Percentiles rank a stretch among this genome's conserved stretches.
Evolutionary conservation across 2,888 invertebrate species (phyloP).

Genomic region (Itoplectis maculator): DNA sequence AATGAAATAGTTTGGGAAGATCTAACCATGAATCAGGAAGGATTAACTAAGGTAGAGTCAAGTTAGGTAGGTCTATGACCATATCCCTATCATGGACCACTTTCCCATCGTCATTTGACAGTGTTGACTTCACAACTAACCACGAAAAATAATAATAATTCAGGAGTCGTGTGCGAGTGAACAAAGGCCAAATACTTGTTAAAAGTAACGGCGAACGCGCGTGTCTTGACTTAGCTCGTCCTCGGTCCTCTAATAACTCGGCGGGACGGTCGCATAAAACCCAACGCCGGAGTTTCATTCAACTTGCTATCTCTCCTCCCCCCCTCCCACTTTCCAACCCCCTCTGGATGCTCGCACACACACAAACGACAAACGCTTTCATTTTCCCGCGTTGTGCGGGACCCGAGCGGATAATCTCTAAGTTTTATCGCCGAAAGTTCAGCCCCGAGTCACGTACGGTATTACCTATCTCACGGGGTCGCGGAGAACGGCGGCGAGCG

Average conservation of each 20-base stretch:
- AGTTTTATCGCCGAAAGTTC: slow-evolving; percentile 68
- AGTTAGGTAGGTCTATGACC: too few relatives aligned
- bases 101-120: too few relatives aligned
- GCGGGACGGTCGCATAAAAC: slow-evolving; percentile 14
- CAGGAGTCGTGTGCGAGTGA: too few relatives aligned
- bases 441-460: slow-evolving; percentile 55
- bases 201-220: background rate
- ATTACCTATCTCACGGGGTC: slow-evolving; percentile 50
- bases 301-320: slow-evolving; percentile 23
- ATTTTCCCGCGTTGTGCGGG: slow-evolving; percentile 26
- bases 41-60: too few relatives aligned
- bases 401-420: slow-evolving; percentile 58
- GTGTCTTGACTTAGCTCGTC: background rate
- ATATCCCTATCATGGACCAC: too few relatives aligned
- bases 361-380: slow-evolving; percentile 20
- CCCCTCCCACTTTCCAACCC: background rate
- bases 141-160: too few relatives aligned
- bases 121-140: too few relatives aligned
- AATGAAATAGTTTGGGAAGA: background rate
- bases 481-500: slow-evolving; percentile 23
- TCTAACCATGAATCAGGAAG: too few relatives aligned
- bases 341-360: slow-evolving; percentile 11
- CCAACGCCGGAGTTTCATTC: slow-evolving; percentile 34
- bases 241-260: slow-evolving; percentile 25
- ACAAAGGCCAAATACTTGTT: background rate